A percentile compares a stretch with the other conserved stretches of the same genome.
Conservation (phyloP, 2,888 invertebrate genomes). For the Cephus runcator region DNA sequence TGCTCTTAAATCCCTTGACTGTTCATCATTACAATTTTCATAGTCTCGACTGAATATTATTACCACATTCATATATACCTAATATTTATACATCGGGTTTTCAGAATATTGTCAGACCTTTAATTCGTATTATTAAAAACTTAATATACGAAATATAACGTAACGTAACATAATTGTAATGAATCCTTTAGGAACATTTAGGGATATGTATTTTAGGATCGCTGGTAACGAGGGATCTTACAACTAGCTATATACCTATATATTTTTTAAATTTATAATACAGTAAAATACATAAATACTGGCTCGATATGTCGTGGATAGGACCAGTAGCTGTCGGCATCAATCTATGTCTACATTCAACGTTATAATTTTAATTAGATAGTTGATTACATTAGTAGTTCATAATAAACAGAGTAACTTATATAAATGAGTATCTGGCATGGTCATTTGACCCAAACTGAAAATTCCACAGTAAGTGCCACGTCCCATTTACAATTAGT, state of each 20-base stretch:
- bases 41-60: not conserved
- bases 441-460: not conserved
- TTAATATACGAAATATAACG: not conserved
- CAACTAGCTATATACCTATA: too few relatives aligned
- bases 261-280: too few relatives aligned
- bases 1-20: not conserved
- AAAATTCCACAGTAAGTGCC: not conserved
- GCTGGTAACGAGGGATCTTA: too few relatives aligned
- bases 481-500: not conserved
- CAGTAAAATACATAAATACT: not conserved
- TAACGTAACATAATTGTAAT: not conserved
- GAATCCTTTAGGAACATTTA: not conserved
- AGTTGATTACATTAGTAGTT: constrained; percentile 16
- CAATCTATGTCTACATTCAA: not conserved
- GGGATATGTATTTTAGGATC: not conserved
- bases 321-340: not conserved
- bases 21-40: not conserved
- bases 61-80: too few relatives aligned
- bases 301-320: not conserved
- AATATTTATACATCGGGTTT: too few relatives aligned
- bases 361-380: constrained; percentile 5
- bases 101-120: not conserved
- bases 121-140: not conserved
- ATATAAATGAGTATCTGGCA: constrained; percentile 3
- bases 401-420: constrained; percentile 10